Evolutionary conservation across 2,888 invertebrate genomes (phyloP).

Genomic region (Conomelus anceps): DNA sequence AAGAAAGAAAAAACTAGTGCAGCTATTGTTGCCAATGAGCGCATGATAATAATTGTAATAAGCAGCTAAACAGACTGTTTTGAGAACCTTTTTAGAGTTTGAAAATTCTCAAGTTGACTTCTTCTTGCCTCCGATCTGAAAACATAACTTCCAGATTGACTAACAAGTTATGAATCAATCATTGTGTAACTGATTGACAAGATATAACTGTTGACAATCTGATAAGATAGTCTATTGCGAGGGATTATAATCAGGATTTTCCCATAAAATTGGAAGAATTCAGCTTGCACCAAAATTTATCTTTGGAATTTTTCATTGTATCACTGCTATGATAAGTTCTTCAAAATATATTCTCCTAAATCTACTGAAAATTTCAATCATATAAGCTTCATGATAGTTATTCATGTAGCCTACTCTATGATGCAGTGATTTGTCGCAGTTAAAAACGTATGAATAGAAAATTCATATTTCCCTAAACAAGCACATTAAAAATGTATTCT

Average conservation of each 20-base stretch:
- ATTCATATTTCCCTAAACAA: no score
- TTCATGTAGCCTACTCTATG: no score
- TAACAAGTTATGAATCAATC: background rate
- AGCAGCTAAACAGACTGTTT: background rate
- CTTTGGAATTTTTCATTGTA: no score
- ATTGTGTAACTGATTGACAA: background rate
- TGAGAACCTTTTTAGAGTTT: background rate
- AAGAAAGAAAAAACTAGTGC: background rate
- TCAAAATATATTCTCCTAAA: no score
- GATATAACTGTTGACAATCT: background rate
- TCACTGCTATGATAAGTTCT: no score
- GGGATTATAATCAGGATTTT: background rate
- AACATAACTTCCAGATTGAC: background rate
- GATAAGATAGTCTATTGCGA: background rate
- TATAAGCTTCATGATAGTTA: no score
- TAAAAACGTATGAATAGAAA: no score
- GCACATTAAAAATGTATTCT: no score
- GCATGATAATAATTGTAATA: background rate
- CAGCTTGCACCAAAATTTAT: background rate
- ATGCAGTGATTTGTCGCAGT: no score
- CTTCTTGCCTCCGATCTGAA: background rate
- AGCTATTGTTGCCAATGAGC: background rate
- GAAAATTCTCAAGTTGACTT: background rate
- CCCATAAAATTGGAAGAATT: background rate
- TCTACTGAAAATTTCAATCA: no score